Percentiles rank a stretch among this genome's conserved stretches.
phyloP scores from a whole-genome alignment of 2,113 vertebrate species.

The Platanista minor region DNA sequence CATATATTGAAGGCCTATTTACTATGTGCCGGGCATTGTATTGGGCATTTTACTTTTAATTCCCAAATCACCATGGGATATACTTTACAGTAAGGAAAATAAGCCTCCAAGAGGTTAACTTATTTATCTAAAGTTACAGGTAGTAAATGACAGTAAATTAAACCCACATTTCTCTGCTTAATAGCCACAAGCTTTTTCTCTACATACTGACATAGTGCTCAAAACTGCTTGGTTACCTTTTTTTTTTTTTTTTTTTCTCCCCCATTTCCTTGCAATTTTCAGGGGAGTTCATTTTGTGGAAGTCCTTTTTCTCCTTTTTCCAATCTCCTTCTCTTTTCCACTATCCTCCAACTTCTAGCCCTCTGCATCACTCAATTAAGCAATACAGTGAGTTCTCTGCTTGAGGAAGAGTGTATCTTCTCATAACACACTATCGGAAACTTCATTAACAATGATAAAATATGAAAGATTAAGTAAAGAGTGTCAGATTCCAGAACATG shows the following conservation, averaged over 20 bases:
- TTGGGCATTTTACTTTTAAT: slow-evolving; percentile 2
- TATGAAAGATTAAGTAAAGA: background rate
- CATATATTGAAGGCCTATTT: background rate
- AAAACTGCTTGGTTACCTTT: background rate
- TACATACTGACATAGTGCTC: background rate
- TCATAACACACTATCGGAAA: background rate
- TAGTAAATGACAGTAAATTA: background rate
- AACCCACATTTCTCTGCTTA: background rate
- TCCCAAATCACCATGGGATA: background rate
- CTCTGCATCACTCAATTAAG: background rate
- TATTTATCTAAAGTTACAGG: background rate
- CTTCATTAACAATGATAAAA: background rate
- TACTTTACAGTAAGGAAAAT: background rate
- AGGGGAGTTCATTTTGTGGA: background rate
- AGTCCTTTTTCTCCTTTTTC: background rate
- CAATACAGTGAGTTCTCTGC: background rate
- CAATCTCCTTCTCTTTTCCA: background rate
- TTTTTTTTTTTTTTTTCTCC: background rate
- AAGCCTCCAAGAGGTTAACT: background rate
- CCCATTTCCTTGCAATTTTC: background rate
- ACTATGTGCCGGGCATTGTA: background rate
- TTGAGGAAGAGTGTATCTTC: background rate
- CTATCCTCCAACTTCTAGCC: background rate
- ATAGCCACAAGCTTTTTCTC: background rate
- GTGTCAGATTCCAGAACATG: background rate